Evolutionary conservation across 2,113 vertebrate species (phyloP).

Genomic region (Tenebrosternarchus preto): DNA sequence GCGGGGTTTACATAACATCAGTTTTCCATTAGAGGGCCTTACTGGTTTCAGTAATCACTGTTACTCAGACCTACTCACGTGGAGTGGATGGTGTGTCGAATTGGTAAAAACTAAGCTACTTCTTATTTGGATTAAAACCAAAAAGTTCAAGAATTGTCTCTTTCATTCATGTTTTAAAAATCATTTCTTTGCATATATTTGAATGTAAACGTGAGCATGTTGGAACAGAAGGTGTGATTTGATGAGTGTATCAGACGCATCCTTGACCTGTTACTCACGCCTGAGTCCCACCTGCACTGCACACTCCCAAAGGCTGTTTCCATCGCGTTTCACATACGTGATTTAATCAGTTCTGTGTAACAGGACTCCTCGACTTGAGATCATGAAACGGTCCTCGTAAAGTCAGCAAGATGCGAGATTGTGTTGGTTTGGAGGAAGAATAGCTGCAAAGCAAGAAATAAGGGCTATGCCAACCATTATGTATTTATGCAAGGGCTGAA

Average conservation of each 20-base stretch:
- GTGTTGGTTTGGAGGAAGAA: slow-evolving; percentile 16
- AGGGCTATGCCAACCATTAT: neutral
- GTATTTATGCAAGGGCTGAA: slow-evolving; percentile 1
- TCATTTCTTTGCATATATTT: neutral
- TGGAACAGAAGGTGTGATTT: neutral
- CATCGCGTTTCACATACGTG: neutral
- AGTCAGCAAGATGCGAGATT: neutral
- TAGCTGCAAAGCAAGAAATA: neutral
- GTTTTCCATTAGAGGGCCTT: too few relatives aligned
- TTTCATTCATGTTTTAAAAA: too few relatives aligned
- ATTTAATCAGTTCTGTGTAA: slow-evolving; percentile 18
- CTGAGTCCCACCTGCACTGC: slow-evolving; percentile 51
- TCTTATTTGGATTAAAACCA: too few relatives aligned
- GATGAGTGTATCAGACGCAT: neutral
- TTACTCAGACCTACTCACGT: too few relatives aligned
- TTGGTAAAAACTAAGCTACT: too few relatives aligned
- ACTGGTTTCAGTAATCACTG: too few relatives aligned
- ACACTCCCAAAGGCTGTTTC: slow-evolving; percentile 32
- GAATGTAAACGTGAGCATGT: neutral
- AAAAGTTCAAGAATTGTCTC: too few relatives aligned
- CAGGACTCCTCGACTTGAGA: neutral
- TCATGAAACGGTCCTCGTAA: neutral
- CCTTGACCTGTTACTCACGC: slow-evolving; percentile 27
- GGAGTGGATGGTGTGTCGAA: too few relatives aligned
- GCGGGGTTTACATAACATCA: too few relatives aligned